Base-by-base conservation (phyloP, 37 sponge, comb jelly and placozoan genomes). In the Ianthella basta region DNA sequence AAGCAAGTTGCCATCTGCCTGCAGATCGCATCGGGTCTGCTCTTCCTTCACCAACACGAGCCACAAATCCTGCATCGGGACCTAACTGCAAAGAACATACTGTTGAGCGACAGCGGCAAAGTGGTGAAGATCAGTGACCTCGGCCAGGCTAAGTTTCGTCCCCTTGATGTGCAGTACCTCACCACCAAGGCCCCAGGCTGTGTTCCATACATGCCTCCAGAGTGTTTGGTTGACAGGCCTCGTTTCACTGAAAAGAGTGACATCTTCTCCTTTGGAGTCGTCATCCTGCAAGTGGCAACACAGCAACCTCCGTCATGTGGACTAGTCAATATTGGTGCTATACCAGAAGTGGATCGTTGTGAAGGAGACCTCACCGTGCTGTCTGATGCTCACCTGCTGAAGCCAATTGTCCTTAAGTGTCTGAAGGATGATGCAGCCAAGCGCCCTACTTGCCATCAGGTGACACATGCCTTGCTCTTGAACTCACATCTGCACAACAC, bases 21-120 rank as follows among this genome's bases (percentile, higher is more conserved):
- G 13, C 73, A 72, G 66, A 16, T 64, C 12, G 23, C 66, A 24
- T 64, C 29, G 23, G 66, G 66, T 29, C 66, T 64, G 14, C 66
- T 20, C 29, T 64, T 64, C 66, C 66, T 64, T 8, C 66, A 64
- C 27, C 66, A 64, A 16, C 23, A 64, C 23, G 66, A 64, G 23
- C 66, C 66, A 64, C 66, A 64, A 30, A 64, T 64, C 27, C 66
- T 64, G 27, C 66, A 64, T 64, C 66, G 66, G 23, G 66, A 64
- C 27, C 29, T 64, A 30, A 64, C 66, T 8, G 23, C 66, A 12
- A 64, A 64, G 20, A 64, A 64, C 66, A 64, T 64, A 24, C 66
- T 64, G 23, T 30, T 64, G 23, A 64, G 27, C 27, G 66, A 64
- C 23, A 30, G 27, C 27, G 66, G 66, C 23, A 64, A 30, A 24